Conservation (phyloP, 1,140 invertebrate species). For the Drosophila lini region DNA sequence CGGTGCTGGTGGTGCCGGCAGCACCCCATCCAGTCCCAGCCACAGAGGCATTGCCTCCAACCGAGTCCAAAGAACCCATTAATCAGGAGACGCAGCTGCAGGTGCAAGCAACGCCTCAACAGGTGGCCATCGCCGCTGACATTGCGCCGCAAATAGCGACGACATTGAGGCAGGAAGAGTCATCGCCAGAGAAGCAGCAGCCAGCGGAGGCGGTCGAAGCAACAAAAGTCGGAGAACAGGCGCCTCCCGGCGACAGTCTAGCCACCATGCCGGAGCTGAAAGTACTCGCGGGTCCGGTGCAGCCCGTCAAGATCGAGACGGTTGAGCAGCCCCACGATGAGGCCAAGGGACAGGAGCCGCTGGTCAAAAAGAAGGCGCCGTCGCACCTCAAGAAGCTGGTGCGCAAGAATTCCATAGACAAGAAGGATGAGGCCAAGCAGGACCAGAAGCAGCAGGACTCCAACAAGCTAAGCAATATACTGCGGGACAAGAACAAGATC, state of each 20-base stretch:
- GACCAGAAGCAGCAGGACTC: slow-evolving; percentile 29
- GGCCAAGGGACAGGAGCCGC: slow-evolving; percentile 30
- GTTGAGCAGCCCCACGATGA: slow-evolving; percentile 62
- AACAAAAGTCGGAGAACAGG: slow-evolving; percentile 73
- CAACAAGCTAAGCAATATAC: slow-evolving; percentile 55
- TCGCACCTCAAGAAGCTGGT: slow-evolving; percentile 66
- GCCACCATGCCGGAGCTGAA: slow-evolving; percentile 76
- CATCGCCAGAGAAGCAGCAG: slow-evolving; percentile 50
- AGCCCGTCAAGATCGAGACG: slow-evolving; percentile 74
- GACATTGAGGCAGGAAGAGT: slow-evolving; percentile 72
- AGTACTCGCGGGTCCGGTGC: slow-evolving; percentile 73
- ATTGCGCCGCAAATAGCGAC: slow-evolving; percentile 77
- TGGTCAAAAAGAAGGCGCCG: slow-evolving; percentile 55
- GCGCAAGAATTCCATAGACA: slow-evolving; percentile 73
- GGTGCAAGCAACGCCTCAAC: slow-evolving; percentile 54
- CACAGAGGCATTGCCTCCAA: slow-evolving; percentile 25
- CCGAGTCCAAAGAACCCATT: slow-evolving; percentile 73
- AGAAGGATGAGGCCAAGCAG: slow-evolving; percentile 27
- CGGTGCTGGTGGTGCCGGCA: slow-evolving; percentile 62
- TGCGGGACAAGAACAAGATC: slow-evolving; percentile 71
- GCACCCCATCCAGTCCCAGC: slow-evolving; percentile 20
- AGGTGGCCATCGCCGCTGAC: slow-evolving; percentile 68
- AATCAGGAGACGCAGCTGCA: slow-evolving; percentile 54
- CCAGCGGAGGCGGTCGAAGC: slow-evolving; percentile 28
- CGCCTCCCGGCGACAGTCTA: slow-evolving; percentile 60